A percentile compares a stretch with the other conserved stretches of the same genome.
Evolutionary conservation across 2,113 vertebrate species (phyloP).

Genomic region (Rhinolophus ferrumequinum): DNA sequence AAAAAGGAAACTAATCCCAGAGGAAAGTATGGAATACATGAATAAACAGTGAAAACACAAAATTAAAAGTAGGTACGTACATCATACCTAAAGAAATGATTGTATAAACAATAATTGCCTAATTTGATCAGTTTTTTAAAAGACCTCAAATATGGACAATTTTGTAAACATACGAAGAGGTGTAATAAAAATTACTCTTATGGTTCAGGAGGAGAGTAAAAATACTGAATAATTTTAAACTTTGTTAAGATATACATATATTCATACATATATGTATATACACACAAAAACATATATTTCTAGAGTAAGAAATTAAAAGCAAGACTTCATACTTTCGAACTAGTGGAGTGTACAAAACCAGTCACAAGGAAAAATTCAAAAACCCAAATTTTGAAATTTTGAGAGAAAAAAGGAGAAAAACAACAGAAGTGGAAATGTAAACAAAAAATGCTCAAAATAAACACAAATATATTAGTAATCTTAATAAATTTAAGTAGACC

Average conservation of each 20-base stretch:
- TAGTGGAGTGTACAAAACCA: not conserved
- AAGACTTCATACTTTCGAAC: not conserved
- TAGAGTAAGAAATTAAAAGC: not conserved
- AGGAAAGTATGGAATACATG: not conserved
- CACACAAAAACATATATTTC: not conserved
- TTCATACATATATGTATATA: not conserved
- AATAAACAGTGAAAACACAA: constrained; percentile 6
- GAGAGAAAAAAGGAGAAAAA: not conserved
- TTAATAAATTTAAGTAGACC: constrained; percentile 7
- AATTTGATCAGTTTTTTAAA: not conserved
- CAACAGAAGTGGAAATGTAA: not conserved
- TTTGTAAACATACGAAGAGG: not conserved
- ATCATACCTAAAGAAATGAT: not conserved
- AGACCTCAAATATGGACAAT: not conserved
- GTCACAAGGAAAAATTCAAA: constrained; percentile 20
- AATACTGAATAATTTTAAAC: not conserved
- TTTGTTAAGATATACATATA: not conserved
- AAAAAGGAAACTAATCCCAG: constrained; percentile 12
- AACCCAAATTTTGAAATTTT: not conserved
- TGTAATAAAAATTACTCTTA: constrained; percentile 2
- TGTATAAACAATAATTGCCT: constrained; percentile 21
- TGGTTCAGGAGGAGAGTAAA: not conserved
- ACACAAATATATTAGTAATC: not conserved
- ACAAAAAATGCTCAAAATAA: constrained; percentile 13
- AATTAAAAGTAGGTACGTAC: not conserved